Evolutionary conservation across 2,888 invertebrate genomes (phyloP), one percentile per base, ranked within the genome.

Genomic region (Carabus problematicus): DNA sequence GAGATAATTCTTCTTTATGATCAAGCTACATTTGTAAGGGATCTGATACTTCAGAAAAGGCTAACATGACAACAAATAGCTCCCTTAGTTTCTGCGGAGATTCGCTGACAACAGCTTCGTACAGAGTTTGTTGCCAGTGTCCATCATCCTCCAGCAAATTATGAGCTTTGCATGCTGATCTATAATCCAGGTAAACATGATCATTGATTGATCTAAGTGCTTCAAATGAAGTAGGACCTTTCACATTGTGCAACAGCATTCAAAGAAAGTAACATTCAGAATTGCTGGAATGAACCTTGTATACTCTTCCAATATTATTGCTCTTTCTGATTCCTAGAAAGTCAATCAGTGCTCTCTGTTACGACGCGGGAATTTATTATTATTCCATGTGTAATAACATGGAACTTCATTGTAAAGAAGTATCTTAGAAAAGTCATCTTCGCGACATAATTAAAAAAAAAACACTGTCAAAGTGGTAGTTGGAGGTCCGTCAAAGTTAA

Each of bases 151-250:
- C 45, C 2, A 6, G 14, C 60, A 81, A 63, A 40, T 47, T 42
- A 7, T 64, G 40, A 7, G 63, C 59, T 12, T 42, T 39, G 45
- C 69, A 63, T 60, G 69, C 69, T 29, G 39, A 41, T 45, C 64
- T 8, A 60, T 52, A 71, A n/a, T 9, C 64, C 64, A n/a, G 1
- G 45, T 8, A 52, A 64, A 45, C 14, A 29, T 41, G 52, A 4
- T 64, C 61, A 55, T 71, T 41, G 29, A 69, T 60, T 41, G 39
- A 58, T 12, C 45, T 18, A n/a, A 69, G 8, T 52, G 64, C 62
- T 41, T 68, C 42, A 75, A 78, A 79, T 41, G 77, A 77, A 66
- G 72, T 75, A 42, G 76, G 76, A 55, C 76, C 77, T 60, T 71
- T 71, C 58, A 78, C 74, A 63, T 73, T 12, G 70, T 75, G 74